Conservation (phyloP, 2,113 vertebrate genomes). For the Proteles cristata region DNA sequence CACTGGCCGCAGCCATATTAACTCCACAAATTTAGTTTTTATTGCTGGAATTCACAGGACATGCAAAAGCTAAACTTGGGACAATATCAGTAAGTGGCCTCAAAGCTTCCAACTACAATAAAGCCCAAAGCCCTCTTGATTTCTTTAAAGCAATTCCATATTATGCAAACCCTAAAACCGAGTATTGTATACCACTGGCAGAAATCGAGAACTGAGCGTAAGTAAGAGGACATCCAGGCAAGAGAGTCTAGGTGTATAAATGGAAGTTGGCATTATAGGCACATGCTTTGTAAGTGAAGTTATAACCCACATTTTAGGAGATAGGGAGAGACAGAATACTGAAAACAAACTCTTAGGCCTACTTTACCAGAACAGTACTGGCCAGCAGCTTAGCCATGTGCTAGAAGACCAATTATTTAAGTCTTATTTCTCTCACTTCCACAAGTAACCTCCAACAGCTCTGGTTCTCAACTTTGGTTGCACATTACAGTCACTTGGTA, state of each 20-base stretch:
- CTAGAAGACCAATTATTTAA: not conserved
- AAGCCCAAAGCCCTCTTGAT: not conserved
- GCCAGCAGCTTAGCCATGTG: not conserved
- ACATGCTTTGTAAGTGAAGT: not conserved
- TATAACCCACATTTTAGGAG: not conserved
- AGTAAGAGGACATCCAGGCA: not conserved
- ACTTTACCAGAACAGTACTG: not conserved
- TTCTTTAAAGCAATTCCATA: slow-evolving; percentile 34
- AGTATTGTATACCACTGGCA: not conserved
- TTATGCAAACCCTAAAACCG: not conserved
- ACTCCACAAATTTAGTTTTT: slow-evolving; percentile 24
- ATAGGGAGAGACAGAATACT: not conserved
- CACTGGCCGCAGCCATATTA: not conserved
- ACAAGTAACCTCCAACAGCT: not conserved
- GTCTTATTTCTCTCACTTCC: not conserved
- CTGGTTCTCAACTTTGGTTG: not conserved
- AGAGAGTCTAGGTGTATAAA: not conserved
- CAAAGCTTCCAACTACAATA: slow-evolving; percentile 9
- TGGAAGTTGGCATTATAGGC: not conserved
- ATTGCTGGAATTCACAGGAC: not conserved
- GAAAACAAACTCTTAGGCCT: not conserved
- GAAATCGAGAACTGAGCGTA: not conserved
- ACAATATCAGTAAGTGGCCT: not conserved
- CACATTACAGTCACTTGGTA: not conserved
- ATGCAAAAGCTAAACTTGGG: slow-evolving; percentile 52